Base-by-base conservation (phyloP, 2,888 invertebrate genomes). In the Archaeoteleia sp. region DNA sequence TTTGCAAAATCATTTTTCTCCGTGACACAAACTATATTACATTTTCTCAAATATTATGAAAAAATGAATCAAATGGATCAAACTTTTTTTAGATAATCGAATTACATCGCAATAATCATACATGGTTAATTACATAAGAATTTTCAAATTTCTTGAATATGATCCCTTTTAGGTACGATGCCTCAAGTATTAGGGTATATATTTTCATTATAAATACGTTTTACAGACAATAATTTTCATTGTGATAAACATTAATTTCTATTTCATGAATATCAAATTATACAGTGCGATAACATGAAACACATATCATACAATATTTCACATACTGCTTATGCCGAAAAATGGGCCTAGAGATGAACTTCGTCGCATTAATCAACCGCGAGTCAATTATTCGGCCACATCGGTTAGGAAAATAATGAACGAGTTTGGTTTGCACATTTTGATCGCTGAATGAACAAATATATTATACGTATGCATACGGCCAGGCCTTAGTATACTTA, bases 281-380 rank as follows among this genome's bases (percentile, higher is more conserved):
- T 78, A 82, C 78, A 72, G 73, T 78, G 75, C 72, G 74, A 78
- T 81, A 79, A 75, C 77, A 77, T 78, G 76, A 76, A 78, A 79
- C 75, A 75, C 73, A 70, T 83, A 82, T 82, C 74, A 78, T 83
- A 84, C 83, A 83, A 82, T 83, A 82, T 83, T 79, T 81, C 78
- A 83, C 83, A 83, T 70, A 60, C 37, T 54, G 66, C 70, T 62
- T 57, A 66, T 39, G 30, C 51, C 30, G n/a, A 14, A 43, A 37
- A 15, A 55, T 25, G 35, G 15, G 10, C 20, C 17, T 13, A 35
- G n/a, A 25, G 25, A 46, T 20, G 20, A 51, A 25, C n/a, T 57
- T 27, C 23, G 45, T 40, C 53, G 32, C 51, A 48, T 40, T 17
- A 23, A 30, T 15, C 27, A 12, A 15, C 1, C 14, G n/a, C 14